phyloP scores from a whole-genome alignment of 2,797 vertebrate genomes.

The Trichosurus vulpecula region DNA sequence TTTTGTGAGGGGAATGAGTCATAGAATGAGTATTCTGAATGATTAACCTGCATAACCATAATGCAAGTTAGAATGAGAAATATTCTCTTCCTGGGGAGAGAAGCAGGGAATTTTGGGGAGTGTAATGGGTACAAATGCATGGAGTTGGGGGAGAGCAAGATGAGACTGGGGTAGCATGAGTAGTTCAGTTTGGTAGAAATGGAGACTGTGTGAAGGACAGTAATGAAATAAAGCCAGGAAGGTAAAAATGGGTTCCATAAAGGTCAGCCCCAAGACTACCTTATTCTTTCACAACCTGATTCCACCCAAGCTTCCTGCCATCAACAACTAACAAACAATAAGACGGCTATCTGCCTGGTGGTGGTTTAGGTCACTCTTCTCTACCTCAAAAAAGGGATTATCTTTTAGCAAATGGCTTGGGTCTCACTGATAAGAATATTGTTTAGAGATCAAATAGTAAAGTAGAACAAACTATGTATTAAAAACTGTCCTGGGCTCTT shows the following conservation, averaged over 20 bases:
- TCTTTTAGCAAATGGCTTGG: neutral
- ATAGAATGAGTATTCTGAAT: neutral
- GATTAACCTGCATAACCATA: neutral
- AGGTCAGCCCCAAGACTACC: neutral
- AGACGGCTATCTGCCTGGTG: neutral
- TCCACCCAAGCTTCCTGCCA: neutral
- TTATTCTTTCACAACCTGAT: neutral
- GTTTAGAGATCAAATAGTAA: neutral
- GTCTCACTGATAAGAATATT: neutral
- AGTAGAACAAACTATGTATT: neutral
- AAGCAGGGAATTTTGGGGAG: neutral
- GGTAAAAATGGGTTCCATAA: neutral
- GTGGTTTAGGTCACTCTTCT: neutral
- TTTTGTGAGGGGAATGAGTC: neutral
- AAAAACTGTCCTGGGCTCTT: neutral
- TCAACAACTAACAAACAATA: neutral
- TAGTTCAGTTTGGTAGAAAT: neutral
- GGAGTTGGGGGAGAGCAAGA: neutral
- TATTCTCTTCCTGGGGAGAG: neutral
- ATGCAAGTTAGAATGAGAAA: neutral
- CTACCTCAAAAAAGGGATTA: neutral
- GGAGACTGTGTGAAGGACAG: neutral
- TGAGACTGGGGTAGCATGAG: neutral
- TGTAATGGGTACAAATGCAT: neutral
- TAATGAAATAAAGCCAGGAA: neutral